Evolutionary conservation across 2,888 invertebrate species (phyloP), one percentile per base, ranked within the genome.

Genomic region (Rhagonycha lutea): DNA sequence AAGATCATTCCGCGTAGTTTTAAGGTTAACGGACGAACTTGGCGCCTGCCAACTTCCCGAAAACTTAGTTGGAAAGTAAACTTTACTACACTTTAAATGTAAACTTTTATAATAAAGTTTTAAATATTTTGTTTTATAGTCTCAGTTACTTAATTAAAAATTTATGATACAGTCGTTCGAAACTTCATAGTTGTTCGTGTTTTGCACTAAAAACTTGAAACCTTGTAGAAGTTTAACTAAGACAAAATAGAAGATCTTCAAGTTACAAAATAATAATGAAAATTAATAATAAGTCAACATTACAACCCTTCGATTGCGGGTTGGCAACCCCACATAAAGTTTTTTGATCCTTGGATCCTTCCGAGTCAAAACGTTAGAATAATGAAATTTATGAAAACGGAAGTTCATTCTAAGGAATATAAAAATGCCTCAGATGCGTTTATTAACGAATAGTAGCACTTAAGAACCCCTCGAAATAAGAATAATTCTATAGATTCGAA

Each of bases 371-470:
- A 47, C 7, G 47, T 7, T 32, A 12, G 12, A 29, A n/a, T 32
- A 32, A 32, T 32, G 32, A 12, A 47, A 47, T 47, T 47, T n/a
- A 47, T 47, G 47, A 47, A 2, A 47, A 5, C 1, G 47, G 5
- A 47, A 47, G n/a, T 47, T 47, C n/a, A 47, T 47, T n/a, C 2
- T n/a, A 8, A 47, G n/a, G 47, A 47, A 65, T 24, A 65, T 47
- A 65, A 65, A 65, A 65, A 65, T 65, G n/a, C 24, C 12, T 23
- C 24, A 65, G 24, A 12, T 26, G 63, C 63, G 63, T 65, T 65
- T 65, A 65, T 65, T 65, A 65, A 65, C 63, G 24, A 65, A 65
- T 24, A 65, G 24, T 65, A 65, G 63, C 63, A 65, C 63, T 65
- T 65, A 65, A 26, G 24, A 12, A 65, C 12, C 63, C 63, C 24